Conservation (phyloP, 2,888 invertebrate species). For the Cheilosia scutellata region DNA sequence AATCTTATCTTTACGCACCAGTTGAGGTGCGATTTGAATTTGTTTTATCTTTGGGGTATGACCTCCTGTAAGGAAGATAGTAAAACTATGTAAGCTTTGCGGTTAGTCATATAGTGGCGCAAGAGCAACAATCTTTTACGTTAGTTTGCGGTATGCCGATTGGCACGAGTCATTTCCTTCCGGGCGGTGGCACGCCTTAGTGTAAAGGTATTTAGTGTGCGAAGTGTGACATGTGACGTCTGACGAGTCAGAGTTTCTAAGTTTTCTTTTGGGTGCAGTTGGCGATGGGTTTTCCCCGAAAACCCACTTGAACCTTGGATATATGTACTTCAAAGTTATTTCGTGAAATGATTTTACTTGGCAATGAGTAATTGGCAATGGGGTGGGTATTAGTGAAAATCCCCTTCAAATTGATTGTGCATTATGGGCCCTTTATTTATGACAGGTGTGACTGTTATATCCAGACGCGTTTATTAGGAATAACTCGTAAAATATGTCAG, state of each 20-base stretch:
- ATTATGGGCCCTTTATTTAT: neutral
- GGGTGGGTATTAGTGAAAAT: neutral
- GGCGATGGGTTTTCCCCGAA: conserved; percentile 21
- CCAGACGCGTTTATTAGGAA: too few species aligned
- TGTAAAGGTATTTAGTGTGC: conserved; percentile 7
- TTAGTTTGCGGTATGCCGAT: neutral
- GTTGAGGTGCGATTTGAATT: conserved; percentile 22
- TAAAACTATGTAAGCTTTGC: conserved; percentile 44
- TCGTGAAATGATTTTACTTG: neutral
- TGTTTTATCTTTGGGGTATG: conserved; percentile 28
- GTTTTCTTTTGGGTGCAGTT: conserved; percentile 28
- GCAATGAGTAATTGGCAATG: conserved; percentile 4
- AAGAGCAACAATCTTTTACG: neutral
- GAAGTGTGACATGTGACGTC: neutral
- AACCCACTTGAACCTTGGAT: conserved; percentile 15
- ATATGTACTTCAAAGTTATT: conserved; percentile 4
- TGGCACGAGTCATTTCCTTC: conserved; percentile 36
- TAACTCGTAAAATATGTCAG: too few species aligned
- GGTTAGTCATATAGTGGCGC: conserved; percentile 21
- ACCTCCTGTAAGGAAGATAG: conserved; percentile 51
- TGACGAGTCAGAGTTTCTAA: conserved; percentile 6
- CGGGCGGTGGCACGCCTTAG: conserved; percentile 26
- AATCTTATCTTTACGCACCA: conserved; percentile 44
- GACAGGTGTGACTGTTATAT: too few species aligned
- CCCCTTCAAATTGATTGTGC: neutral